These are phyloP conservation scores for Myotis brandtii DNA, from an alignment of 2,113 vertebrate species.

Conservation along the genomic window DNA sequence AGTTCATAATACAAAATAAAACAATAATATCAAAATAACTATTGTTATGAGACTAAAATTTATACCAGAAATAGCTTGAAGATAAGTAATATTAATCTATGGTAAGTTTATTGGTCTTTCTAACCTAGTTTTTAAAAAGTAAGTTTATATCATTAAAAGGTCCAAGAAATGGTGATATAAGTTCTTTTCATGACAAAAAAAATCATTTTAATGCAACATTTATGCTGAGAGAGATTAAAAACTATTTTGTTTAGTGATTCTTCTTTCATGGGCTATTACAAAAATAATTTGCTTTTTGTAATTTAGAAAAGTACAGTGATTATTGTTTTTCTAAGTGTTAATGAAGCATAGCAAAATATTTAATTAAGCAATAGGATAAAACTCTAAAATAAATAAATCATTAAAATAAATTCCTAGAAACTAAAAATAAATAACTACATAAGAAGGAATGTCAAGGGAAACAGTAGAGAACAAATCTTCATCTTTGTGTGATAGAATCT, in stretches of 20 bases:
- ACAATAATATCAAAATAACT: background rate
- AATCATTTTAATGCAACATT: background rate
- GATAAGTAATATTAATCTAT: background rate
- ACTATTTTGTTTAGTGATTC: background rate
- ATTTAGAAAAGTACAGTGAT: background rate
- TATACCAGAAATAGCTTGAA: background rate
- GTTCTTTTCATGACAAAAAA: background rate
- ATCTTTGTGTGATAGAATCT: background rate
- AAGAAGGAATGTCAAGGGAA: background rate
- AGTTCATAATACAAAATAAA: background rate
- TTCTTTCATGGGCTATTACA: background rate
- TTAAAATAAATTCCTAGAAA: background rate
- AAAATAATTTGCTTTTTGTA: background rate
- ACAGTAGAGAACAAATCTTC: background rate
- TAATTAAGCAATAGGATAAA: background rate
- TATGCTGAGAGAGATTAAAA: background rate
- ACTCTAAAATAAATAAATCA: too few species aligned
- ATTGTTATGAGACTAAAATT: background rate
- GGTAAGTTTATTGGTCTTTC: background rate
- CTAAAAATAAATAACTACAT: background rate
- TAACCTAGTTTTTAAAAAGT: background rate
- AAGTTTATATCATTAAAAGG: background rate
- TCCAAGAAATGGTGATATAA: background rate
- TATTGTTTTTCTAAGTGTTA: background rate
- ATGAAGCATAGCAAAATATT: conserved; percentile 16